Percentiles rank a stretch among this genome's conserved stretches.
phyloP scores from a whole-genome alignment of 2,113 vertebrate species.

The Rhabdomys dilectus region DNA sequence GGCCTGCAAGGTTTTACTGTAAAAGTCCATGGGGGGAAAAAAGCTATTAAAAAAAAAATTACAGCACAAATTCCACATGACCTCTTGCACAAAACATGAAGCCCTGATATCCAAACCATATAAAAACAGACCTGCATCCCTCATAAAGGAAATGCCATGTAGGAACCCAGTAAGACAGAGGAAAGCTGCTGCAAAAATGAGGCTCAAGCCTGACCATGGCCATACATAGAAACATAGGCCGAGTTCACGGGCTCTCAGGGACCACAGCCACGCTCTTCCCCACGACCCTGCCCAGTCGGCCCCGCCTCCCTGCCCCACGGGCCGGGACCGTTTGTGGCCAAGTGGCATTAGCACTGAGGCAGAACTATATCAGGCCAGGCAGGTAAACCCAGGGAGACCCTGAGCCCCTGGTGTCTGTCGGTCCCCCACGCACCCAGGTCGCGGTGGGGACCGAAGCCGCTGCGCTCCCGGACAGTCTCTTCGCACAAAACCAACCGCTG shows the following conservation, averaged over 20 bases:
- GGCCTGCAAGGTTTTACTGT: background rate
- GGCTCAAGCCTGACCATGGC: background rate
- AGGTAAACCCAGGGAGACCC: background rate
- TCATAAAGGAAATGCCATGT: too few relatives aligned
- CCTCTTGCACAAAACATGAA: background rate
- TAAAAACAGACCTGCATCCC: background rate
- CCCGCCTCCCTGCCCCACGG: background rate
- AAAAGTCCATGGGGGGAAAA: background rate
- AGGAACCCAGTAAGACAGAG: background rate
- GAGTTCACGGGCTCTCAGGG: background rate
- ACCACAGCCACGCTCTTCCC: too few relatives aligned
- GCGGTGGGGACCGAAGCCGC: conserved; percentile 82
- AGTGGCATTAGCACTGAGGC: background rate
- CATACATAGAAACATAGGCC: accelerated
- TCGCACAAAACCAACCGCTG: conserved; percentile 83
- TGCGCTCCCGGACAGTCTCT: conserved; percentile 86
- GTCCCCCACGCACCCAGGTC: conserved; percentile 85
- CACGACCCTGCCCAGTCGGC: background rate
- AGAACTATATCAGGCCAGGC: too few relatives aligned
- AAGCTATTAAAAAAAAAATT: background rate
- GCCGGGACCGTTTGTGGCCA: background rate
- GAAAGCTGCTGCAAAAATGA: background rate
- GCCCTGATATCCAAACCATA: background rate
- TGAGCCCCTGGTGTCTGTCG: background rate
- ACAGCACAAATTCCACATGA: background rate